These are phyloP conservation scores for Cavia porcellus DNA, from an alignment of 2,113 vertebrate genomes.

Conservation along the genomic window DNA sequence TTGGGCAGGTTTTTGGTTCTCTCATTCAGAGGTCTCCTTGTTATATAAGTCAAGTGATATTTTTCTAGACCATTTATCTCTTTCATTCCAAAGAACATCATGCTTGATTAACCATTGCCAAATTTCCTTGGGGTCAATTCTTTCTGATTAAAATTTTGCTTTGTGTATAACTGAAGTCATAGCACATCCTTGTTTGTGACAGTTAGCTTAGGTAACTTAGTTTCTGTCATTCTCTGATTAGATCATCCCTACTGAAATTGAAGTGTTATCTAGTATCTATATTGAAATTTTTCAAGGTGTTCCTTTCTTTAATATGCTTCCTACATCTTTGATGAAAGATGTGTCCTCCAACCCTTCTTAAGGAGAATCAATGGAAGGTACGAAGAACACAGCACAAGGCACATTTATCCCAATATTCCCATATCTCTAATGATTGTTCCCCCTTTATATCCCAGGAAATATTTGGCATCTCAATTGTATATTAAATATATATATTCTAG, in stretches of 20 bases:
- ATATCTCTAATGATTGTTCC: not conserved
- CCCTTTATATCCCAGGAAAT: not conserved
- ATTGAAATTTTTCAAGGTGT: not conserved
- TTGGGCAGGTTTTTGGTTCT: not conserved
- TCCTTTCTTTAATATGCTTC: constrained; percentile 5
- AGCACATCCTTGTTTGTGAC: not conserved
- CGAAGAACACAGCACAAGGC: not conserved
- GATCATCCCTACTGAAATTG: not conserved
- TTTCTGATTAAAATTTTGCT: not conserved
- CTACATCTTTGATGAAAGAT: not conserved
- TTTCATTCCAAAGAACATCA: not conserved
- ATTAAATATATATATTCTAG: not conserved
- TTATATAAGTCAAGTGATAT: not conserved
- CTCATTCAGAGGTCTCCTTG: not conserved
- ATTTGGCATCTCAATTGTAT: not conserved
- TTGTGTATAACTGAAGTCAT: not conserved
- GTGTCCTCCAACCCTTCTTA: not conserved
- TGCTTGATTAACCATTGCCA: not conserved
- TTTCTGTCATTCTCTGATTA: not conserved
- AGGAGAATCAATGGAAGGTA: not conserved
- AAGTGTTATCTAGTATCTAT: not conserved
- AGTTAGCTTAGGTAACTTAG: not conserved
- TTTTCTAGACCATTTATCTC: not conserved
- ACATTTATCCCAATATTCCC: not conserved
- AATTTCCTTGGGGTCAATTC: not conserved